Evolutionary conservation across 2,797 vertebrate species (phyloP), one percentile per base, ranked within the genome.

Genomic region (Merluccius polli): DNA sequence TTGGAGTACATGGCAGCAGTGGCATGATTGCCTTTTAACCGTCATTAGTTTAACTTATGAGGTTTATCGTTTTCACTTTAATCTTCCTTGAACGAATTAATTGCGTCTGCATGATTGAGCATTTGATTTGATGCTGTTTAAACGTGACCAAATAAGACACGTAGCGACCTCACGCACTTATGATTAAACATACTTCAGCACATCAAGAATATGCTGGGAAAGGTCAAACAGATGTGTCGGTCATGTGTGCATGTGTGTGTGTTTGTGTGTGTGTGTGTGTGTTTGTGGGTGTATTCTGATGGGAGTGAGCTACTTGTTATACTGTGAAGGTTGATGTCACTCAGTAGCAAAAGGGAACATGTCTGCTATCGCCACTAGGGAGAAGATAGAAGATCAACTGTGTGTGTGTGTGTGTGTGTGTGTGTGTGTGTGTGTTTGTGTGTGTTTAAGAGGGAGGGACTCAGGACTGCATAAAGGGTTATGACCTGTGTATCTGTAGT

Each of bases 231-330:
- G 16, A 13, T 4, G 31, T 16, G 16, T 70, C 27, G 16, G 68
- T 16, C 4, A 33, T 71, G 33, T 33, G 69, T 70, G 18, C 31
- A 27, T 72, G 33, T 35, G 36, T 38, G 18, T 35, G 33, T 38
- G 70, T 21, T 21, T 27, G 70, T 27, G 69, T 33, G 31, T 71
- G 70, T 36, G 70, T 71, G 70, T 36, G 70, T 71, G 70, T n/a
- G 70, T n/a, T 2, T 73, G 27, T 75, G 48, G 18, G 44, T 79
- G 70, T 74, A 59, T 80, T 78, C 77, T 73, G 81, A 86, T 83
- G 74, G 76, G 77, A 86, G 24, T 81, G 78, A 77, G 82, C 90
- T 90, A 90, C 88, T 92, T 92, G 90, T 84, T 90, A 91, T 92
- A 91, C 91, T 73, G 87, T 85, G 86, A 81, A 82, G 76, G 88